Conservation (phyloP, 1,140 invertebrate genomes). For the Drosophila bocqueti region DNA sequence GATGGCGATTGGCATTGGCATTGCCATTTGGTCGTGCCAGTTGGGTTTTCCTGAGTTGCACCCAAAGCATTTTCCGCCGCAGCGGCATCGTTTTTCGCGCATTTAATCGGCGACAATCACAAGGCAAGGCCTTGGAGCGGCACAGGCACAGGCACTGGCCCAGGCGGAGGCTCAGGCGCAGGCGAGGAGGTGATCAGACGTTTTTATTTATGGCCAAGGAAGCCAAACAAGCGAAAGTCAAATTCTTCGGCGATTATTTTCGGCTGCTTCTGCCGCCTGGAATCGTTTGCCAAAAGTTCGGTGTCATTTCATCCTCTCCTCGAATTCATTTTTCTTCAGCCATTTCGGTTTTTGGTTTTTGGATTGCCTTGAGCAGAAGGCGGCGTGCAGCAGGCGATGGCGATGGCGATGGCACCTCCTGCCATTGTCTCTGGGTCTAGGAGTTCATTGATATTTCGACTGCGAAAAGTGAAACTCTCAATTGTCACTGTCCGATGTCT, state of each 20-base stretch:
- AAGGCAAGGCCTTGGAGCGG: slow-evolving; percentile 69
- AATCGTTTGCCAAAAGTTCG: slow-evolving; percentile 54
- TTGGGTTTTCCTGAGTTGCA: slow-evolving; percentile 60
- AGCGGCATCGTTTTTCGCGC: slow-evolving; percentile 63
- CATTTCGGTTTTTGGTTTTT: slow-evolving; percentile 10
- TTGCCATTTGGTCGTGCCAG: slow-evolving; percentile 63
- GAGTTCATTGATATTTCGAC: slow-evolving; percentile 61
- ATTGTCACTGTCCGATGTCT: slow-evolving; percentile 47
- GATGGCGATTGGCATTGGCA: slow-evolving; percentile 43
- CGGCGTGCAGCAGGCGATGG: slow-evolving; percentile 15
- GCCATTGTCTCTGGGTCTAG: slow-evolving; percentile 54
- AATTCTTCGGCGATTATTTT: slow-evolving; percentile 80
- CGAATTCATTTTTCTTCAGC: slow-evolving; percentile 24
- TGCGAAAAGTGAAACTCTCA: slow-evolving; percentile 55
- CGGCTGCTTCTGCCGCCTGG: slow-evolving; percentile 61
- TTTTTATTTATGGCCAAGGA: slow-evolving; percentile 77
- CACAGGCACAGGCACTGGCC: background rate
- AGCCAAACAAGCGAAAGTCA: slow-evolving; percentile 79
- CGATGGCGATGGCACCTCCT: slow-evolving; percentile 52
- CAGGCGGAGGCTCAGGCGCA: background rate
- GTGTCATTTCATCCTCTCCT: slow-evolving; percentile 64
- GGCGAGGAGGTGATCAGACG: slow-evolving; percentile 14
- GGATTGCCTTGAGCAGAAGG: slow-evolving; percentile 32
- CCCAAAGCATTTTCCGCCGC: slow-evolving; percentile 65
- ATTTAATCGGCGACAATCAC: slow-evolving; percentile 81